A percentile compares a stretch with the other conserved stretches of the same genome.
Conservation (phyloP, 2,888 invertebrate genomes). For the Drosophila cognata region DNA sequence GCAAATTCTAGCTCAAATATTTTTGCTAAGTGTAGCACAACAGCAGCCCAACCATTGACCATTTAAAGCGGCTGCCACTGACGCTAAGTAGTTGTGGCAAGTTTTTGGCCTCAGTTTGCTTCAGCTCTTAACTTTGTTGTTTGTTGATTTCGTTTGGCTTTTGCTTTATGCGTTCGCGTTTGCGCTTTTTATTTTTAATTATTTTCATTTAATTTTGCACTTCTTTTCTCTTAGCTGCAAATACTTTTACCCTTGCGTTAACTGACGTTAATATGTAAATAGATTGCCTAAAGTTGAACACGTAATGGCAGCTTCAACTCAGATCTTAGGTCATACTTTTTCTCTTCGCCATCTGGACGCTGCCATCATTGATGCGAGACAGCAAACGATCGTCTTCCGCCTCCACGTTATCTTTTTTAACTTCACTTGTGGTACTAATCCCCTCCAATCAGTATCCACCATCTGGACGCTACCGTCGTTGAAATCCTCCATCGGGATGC, state of each 20-base stretch:
- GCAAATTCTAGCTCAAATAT: neutral
- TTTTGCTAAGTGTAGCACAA: neutral
- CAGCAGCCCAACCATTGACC: conserved; percentile 30
- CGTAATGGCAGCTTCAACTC: too few species aligned
- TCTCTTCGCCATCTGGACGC: too few species aligned
- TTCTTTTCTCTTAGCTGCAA: neutral
- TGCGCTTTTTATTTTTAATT: neutral
- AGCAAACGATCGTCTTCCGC: too few species aligned
- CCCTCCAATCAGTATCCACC: too few species aligned
- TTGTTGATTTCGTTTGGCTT: conserved; percentile 60
- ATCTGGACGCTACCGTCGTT: too few species aligned
- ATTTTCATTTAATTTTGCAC: neutral
- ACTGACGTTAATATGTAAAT: neutral
- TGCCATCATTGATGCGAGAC: too few species aligned
- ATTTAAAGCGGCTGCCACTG: conserved; percentile 42
- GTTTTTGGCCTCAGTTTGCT: conserved; percentile 44
- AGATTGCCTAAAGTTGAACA: too few species aligned
- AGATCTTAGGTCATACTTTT: too few species aligned
- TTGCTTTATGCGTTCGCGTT: conserved; percentile 14
- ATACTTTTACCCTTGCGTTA: conserved; percentile 1
- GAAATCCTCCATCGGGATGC: too few species aligned
- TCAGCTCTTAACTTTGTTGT: conserved; percentile 43
- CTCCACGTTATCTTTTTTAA: too few species aligned
- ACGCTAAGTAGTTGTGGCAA: conserved; percentile 75
- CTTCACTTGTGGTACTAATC: too few species aligned